Base-by-base conservation (phyloP, 1,140 invertebrate genomes). In the Drosophila kurseongensis region DNA sequence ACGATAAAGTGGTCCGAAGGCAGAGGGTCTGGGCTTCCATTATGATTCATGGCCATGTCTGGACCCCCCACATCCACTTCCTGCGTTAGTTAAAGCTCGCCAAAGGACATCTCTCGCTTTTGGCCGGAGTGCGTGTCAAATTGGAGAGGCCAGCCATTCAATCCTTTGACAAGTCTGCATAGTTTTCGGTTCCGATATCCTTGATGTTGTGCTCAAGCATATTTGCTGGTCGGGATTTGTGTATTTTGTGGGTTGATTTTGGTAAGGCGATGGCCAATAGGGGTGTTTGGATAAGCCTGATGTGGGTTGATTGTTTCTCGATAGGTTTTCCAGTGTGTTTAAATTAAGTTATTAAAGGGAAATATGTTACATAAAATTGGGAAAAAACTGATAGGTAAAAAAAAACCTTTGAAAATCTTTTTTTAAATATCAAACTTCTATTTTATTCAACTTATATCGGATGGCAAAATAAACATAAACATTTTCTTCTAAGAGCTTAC, bases 41-140 rank as follows among this genome's bases (percentile, higher is more conserved):
- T 86, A 88, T 88, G 83, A 88, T 88, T 86, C 83, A 86, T 82
- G 83, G 71, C 79, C 80, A 76, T 68, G 75, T 82, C 82, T 86
- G 63, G 54, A 42, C 75, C 47, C 16, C 38, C 51, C 55, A 50
- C 44, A 40, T 27, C 61, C 57, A 40, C 54, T 41, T 63, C 29
- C 23, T 45, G 62, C 54, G 62, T 69, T 84, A 65, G 66, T 83
- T 80, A 77, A 85, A 77, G 66, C 77, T 69, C 48, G 41, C 48
- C 63, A 41, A 60, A 56, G 52, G 58, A 80, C 74, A 77, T 84
- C 75, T 63, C 61, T 75, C 78, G 63, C 36, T 10, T 42, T 68
- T 44, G 65, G 60, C 47, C 78, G 63, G 73, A 86, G 82, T 86
- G 82, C 82, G 82, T 86, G 82, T 86, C 82, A 80, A 86, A 86